A percentile compares a stretch with the other conserved stretches of the same genome.
These are phyloP conservation scores for Watersipora subatra DNA, from an alignment of 1,140 invertebrate genomes.

Conservation along the genomic window DNA sequence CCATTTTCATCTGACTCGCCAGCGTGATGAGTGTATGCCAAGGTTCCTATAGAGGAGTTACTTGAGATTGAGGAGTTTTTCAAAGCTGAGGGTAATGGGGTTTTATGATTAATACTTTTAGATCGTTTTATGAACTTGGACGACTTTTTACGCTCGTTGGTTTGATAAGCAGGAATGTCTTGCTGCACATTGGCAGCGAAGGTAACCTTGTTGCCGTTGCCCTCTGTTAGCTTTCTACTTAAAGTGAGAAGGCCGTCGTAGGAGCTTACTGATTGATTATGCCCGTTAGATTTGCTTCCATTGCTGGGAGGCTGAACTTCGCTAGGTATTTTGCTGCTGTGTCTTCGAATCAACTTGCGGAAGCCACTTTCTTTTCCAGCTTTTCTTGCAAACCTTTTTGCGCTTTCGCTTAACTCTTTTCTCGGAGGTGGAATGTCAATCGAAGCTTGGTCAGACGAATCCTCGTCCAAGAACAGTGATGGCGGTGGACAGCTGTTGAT, in stretches of 20 bases:
- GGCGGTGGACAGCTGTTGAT: no score
- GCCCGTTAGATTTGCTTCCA: no score
- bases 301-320: neutral
- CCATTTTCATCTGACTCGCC: no score
- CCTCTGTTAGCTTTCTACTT: neutral
- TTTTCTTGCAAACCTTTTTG: no score
- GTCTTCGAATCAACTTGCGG: neutral
- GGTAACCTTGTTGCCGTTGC: neutral
- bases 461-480: no score
- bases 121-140: neutral
- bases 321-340: neutral
- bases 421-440: no score
- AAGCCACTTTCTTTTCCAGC: neutral
- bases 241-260: neutral
- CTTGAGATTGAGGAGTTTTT: neutral
- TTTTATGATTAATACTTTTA: neutral
- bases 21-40: no score
- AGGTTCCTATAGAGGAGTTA: no score
- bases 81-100: neutral
- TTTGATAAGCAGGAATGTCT: neutral
- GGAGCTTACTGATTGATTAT: no score
- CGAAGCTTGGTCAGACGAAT: no score
- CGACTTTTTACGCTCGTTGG: neutral
- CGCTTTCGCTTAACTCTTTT: no score
- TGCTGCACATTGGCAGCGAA: neutral